Percentiles rank a stretch among this genome's conserved stretches.
Conservation (phyloP, 2,797 vertebrate species). For the Clarias laeviceps region DNA sequence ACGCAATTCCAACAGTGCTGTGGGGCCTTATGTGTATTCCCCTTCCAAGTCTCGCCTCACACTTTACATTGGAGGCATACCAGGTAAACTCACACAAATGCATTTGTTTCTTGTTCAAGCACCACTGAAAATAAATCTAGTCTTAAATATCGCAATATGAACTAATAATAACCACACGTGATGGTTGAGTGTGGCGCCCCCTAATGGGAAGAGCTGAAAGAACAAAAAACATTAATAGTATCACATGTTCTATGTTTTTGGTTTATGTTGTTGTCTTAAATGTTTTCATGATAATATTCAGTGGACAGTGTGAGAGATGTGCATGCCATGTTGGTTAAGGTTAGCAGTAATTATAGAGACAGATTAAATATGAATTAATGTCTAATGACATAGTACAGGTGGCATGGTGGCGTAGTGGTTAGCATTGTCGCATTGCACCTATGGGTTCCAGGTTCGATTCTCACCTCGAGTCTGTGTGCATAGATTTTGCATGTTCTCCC, state of each 20-base stretch:
- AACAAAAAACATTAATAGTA: background rate
- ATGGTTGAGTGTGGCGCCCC: too few relatives aligned
- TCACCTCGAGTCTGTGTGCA: too few relatives aligned
- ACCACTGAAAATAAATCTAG: background rate
- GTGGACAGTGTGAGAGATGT: background rate
- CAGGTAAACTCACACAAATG: slow-evolving; percentile 72
- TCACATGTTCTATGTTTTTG: background rate
- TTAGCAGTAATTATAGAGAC: background rate
- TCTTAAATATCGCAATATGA: background rate
- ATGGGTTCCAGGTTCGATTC: too few relatives aligned
- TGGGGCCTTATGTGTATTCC: slow-evolving; percentile 32
- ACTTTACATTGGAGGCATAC: slow-evolving; percentile 79
- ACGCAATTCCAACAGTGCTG: slow-evolving; percentile 48
- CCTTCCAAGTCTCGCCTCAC: slow-evolving; percentile 49
- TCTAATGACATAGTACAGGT: too few relatives aligned
- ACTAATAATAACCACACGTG: too few relatives aligned
- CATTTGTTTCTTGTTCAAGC: background rate
- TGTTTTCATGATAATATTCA: background rate
- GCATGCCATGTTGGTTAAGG: background rate
- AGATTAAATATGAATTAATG: background rate
- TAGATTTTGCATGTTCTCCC: too few relatives aligned
- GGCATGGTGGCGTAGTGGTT: too few relatives aligned
- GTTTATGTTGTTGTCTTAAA: too few relatives aligned
- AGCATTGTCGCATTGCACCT: too few relatives aligned
- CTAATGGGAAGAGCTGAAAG: too few relatives aligned